phyloP scores from a whole-genome alignment of 2,113 vertebrate species.

The Actenoides hombroni region DNA sequence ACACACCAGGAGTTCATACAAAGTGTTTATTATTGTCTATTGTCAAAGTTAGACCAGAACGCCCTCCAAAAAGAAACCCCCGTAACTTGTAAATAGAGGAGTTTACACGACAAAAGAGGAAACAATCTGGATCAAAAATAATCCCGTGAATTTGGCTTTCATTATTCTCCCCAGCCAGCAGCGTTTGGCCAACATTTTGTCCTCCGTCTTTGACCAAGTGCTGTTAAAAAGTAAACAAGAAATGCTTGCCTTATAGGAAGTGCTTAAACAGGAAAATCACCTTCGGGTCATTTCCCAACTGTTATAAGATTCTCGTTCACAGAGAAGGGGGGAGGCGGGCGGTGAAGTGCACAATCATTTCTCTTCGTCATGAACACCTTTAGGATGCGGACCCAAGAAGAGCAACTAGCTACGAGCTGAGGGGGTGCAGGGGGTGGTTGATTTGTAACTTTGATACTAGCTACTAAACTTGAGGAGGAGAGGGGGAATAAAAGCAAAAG shows the following conservation, averaged over 20 bases:
- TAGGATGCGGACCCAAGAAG: constrained; percentile 16
- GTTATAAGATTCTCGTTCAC: not conserved
- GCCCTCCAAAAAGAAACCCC: not conserved
- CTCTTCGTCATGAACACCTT: not conserved
- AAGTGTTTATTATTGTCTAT: constrained; percentile 16
- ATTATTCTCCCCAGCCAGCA: not conserved
- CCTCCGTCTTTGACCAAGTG: constrained; percentile 40
- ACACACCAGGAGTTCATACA: not conserved
- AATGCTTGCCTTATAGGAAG: constrained; percentile 8
- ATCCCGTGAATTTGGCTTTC: constrained; percentile 3
- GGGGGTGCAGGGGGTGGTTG: not conserved
- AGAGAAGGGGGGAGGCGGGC: not conserved
- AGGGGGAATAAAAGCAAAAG: constrained; percentile 40
- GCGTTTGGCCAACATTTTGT: not conserved
- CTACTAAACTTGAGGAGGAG: constrained; percentile 37
- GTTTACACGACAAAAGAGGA: not conserved
- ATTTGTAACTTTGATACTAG: constrained; percentile 10
- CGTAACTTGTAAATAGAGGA: constrained; percentile 6
- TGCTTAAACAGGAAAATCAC: constrained; percentile 50
- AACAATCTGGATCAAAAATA: not conserved
- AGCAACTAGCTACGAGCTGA: not conserved
- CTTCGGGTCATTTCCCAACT: not conserved
- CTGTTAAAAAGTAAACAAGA: not conserved
- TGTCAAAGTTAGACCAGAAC: not conserved
- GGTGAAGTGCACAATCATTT: not conserved